Percentiles rank a stretch among this genome's conserved stretches.
phyloP scores from a whole-genome alignment of 2,113 vertebrate species.

The Vidua chalybeata region DNA sequence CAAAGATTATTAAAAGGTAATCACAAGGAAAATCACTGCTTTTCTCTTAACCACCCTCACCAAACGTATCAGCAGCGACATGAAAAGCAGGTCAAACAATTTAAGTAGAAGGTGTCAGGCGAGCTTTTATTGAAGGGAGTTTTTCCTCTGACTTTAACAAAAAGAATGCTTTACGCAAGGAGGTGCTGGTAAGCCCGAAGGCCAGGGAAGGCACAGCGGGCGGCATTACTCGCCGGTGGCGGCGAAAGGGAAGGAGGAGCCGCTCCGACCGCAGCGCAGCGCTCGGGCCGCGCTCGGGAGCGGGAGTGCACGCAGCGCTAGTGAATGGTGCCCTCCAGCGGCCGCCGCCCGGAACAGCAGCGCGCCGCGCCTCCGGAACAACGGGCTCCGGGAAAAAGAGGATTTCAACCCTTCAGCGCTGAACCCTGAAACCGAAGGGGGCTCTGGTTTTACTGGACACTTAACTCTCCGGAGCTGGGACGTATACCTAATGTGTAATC shows the following conservation, averaged over 20 bases:
- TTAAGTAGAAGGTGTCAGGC: neutral
- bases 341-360: neutral
- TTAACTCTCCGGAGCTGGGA: neutral
- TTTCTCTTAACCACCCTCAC: neutral
- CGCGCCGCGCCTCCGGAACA: rapidly evolving
- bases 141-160: neutral
- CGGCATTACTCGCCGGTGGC: no score
- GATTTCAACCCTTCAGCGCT: rapidly evolving
- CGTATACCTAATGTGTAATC: neutral
- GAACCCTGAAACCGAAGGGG: rapidly evolving
- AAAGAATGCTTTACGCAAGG: neutral
- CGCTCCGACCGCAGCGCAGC: neutral
- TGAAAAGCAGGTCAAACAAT: neutral
- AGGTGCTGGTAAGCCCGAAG: neutral
- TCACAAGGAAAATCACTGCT: neutral
- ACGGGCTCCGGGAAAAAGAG: rapidly evolving
- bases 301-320: rapidly evolving
- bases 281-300: rapidly evolving
- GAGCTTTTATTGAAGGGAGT: neutral
- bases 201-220: neutral
- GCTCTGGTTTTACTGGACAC: neutral
- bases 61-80: neutral
- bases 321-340: slow-evolving; percentile 70
- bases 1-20: neutral
- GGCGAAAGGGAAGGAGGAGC: neutral